Conservation (phyloP, 1,140 invertebrate species). For the Copidosoma floridanum region DNA sequence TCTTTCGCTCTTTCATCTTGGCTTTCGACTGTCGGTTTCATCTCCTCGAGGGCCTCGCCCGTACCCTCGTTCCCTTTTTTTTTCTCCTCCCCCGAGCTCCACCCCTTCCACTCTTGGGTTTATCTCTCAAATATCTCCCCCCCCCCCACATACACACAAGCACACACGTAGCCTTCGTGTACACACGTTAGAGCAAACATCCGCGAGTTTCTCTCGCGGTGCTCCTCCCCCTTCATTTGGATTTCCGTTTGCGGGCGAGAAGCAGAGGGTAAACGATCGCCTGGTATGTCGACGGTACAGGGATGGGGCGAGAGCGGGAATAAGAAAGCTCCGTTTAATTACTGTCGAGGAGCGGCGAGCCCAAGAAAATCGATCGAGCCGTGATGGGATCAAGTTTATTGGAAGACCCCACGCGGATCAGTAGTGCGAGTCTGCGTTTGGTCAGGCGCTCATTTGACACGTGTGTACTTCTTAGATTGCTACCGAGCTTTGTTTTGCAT, state of each 20-base stretch:
- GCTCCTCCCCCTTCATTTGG: slow-evolving; percentile 46
- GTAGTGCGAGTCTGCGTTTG: neutral
- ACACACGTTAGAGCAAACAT: slow-evolving; percentile 32
- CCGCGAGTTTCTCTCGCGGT: slow-evolving; percentile 7
- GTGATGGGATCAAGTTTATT: too few species aligned
- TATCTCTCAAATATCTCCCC: slow-evolving; percentile 1
- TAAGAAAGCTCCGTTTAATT: slow-evolving; percentile 10
- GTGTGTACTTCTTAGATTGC: too few species aligned
- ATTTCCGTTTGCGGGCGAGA: slow-evolving; percentile 45
- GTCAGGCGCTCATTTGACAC: neutral
- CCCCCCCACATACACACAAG: too few species aligned
- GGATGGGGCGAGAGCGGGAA: neutral
- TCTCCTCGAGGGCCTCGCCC: neutral
- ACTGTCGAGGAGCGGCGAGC: neutral
- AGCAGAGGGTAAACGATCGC: slow-evolving; percentile 35
- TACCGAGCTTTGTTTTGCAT: too few species aligned
- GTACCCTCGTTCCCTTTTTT: neutral
- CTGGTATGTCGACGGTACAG: neutral
- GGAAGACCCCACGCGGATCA: too few species aligned
- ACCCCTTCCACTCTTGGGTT: too few species aligned
- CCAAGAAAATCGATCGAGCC: neutral
- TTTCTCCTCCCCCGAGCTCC: neutral
- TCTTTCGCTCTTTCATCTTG: too few species aligned
- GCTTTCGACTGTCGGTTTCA: too few species aligned
- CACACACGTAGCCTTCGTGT: too few species aligned